Conservation (phyloP, 2,797 vertebrate genomes). For the Columba guinea region DNA sequence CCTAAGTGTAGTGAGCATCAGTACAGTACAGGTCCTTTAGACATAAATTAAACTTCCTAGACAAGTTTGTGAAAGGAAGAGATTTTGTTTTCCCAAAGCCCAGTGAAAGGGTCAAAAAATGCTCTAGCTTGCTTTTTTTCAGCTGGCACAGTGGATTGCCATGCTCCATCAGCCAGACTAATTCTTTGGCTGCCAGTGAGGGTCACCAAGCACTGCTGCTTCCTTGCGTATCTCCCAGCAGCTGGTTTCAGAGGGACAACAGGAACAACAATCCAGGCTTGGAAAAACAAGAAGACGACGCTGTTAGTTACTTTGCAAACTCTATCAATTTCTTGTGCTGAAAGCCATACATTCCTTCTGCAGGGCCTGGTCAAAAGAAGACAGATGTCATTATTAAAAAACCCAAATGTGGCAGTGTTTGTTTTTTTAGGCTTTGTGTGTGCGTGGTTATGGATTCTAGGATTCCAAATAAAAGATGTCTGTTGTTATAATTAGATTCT, state of each 20-base stretch:
- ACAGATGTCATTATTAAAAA: neutral
- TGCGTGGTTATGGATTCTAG: neutral
- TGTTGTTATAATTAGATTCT: neutral
- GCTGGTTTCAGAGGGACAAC: neutral
- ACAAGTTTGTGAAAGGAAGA: conserved; percentile 17
- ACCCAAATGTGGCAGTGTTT: neutral
- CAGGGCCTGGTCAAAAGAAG: neutral
- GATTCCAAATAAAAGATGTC: neutral
- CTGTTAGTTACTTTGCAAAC: neutral
- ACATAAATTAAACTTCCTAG: neutral
- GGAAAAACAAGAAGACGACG: neutral
- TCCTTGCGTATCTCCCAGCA: conserved; percentile 1
- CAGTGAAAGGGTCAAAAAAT: neutral
- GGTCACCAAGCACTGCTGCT: conserved; percentile 65
- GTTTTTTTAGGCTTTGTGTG: neutral
- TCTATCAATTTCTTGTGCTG: neutral
- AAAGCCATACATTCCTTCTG: neutral
- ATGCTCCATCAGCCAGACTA: conserved; percentile 22
- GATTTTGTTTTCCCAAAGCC: neutral
- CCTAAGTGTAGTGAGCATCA: neutral
- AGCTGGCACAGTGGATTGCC: conserved; percentile 8
- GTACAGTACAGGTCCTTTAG: neutral
- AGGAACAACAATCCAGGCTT: neutral
- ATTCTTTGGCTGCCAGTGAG: conserved; percentile 32
- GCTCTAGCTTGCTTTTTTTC: neutral